Percentiles rank a stretch among this genome's conserved stretches.
Evolutionary conservation across 35 echinoderm and acorn worm species (phyloP).

Genomic region (Amphiura filiformis): DNA sequence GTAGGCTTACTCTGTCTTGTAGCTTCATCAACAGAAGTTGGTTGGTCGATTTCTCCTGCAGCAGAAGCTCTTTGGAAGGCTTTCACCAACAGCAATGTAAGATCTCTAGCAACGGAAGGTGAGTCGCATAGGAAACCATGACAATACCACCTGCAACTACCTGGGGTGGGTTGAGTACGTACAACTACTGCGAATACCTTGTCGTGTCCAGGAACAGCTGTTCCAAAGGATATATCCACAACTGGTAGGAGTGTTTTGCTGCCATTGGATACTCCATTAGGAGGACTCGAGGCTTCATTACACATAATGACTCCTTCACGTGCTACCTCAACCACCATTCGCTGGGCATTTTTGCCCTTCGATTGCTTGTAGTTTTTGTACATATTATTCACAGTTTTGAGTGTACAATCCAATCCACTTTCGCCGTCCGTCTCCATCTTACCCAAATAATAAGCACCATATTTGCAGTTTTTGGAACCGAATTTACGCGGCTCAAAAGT

Average conservation of each 20-base stretch:
- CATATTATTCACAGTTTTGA: slow-evolving; percentile 27
- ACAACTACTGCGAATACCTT: slow-evolving; percentile 69
- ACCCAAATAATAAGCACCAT: slow-evolving; percentile 29
- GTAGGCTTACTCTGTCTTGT: slow-evolving; percentile 20
- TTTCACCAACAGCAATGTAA: slow-evolving; percentile 72
- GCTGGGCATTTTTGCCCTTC: slow-evolving; percentile 30
- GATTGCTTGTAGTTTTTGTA: slow-evolving; percentile 33
- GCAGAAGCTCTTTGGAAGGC: slow-evolving; percentile 58
- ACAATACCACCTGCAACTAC: slow-evolving; percentile 57
- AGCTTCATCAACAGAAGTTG: neutral
- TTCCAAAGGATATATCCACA: slow-evolving; percentile 72
- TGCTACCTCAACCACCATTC: slow-evolving; percentile 26
- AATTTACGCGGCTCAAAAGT: slow-evolving; percentile 39
- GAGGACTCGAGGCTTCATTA: neutral
- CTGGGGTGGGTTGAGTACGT: slow-evolving; percentile 11
- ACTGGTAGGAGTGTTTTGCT: slow-evolving; percentile 36
- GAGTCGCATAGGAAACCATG: slow-evolving; percentile 86
- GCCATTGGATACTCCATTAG: neutral
- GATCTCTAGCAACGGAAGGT: slow-evolving; percentile 54
- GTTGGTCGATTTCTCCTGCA: slow-evolving; percentile 13
- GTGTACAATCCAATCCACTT: slow-evolving; percentile 33
- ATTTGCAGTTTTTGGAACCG: slow-evolving; percentile 27
- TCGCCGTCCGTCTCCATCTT: slow-evolving; percentile 4
- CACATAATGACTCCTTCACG: slow-evolving; percentile 19
- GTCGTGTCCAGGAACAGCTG: slow-evolving; percentile 50